Base-by-base conservation (phyloP, 2,888 invertebrate species). In the Mesorhabditis spiculigera region DNA sequence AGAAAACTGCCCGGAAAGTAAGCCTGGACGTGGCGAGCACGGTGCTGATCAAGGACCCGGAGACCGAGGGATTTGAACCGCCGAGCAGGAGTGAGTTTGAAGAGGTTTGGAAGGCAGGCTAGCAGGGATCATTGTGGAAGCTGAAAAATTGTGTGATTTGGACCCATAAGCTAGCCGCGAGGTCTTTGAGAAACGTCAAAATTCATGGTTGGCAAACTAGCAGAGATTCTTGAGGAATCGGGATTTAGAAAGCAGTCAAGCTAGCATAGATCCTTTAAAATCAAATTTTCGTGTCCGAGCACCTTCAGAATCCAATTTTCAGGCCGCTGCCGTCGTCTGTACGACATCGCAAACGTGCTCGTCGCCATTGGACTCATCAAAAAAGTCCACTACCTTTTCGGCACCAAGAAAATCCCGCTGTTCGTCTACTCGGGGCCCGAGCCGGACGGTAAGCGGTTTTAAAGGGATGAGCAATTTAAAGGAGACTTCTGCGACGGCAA, bases 321-420 rank as follows among this genome's bases (percentile, higher is more conserved):
- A 80, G 80, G 81, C 66, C 75, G 84, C 4, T 85, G 85, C 71
- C 89, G 92, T 73, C 89, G 92, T 76, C 88, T 92, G 45, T 92
- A 92, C 87, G 92, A 92, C 86, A 91, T 92, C 81, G 91, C 92
- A 72, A 92, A 92, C 87, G 91, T 92, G 77, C 89, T 92, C 80
- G 90, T 91, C 77, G 91, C 91, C 73, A 90, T 92, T 86, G 90
- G 90, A 79, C 89, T 92, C 77, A 91, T 92, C 83, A 89, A 90
- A 84, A 91, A 91, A 86, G 90, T 91, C 72, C 87, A 88, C 74
- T 84, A 85, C 68, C 77, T 84, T 6, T 85, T 85, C 68, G 85
- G 85, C 43, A 85, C 85, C 43, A 85, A 85, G 75, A 85, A 85
- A 69, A 85, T 85, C 62, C 85, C 85, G n/a, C 79, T 85, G 4